Evolutionary conservation across 2,888 invertebrate genomes (phyloP).

Genomic region (Ormyrus thymus): DNA sequence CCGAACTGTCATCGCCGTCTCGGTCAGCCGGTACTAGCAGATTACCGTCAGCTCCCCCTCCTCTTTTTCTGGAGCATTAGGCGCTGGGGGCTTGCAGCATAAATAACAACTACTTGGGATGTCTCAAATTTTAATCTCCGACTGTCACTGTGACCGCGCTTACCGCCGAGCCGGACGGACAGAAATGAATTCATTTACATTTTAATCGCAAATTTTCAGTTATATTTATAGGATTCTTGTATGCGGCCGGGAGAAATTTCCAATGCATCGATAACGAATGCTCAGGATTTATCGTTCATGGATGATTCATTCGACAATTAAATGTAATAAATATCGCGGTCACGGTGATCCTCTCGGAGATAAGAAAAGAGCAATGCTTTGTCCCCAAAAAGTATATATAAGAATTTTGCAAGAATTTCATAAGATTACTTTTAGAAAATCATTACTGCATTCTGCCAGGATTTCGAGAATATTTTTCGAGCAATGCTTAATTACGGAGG

Average conservation of each 20-base stretch:
- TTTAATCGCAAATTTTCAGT: constrained; percentile 5
- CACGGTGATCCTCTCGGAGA: neutral
- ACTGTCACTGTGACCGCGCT: neutral
- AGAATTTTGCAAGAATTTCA: too few species aligned
- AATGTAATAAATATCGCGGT: neutral
- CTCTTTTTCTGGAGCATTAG: constrained; percentile 11
- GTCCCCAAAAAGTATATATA: too few species aligned
- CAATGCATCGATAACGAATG: neutral
- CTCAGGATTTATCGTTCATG: neutral
- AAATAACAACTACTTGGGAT: neutral
- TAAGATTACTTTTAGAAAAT: too few species aligned
- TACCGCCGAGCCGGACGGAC: neutral
- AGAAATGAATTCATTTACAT: constrained; percentile 32
- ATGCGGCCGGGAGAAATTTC: neutral
- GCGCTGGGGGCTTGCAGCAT: neutral
- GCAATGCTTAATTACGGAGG: too few species aligned
- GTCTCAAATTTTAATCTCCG: constrained; percentile 27
- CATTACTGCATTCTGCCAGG: too few species aligned
- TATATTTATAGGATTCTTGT: neutral
- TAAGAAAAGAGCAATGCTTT: neutral
- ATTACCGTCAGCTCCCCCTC: constrained; percentile 11
- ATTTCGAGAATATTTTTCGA: too few species aligned
- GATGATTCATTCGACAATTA: neutral
- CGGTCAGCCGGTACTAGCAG: neutral
- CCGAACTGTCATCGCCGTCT: constrained; percentile 27